Evolutionary conservation across 2,888 invertebrate genomes (phyloP), one percentile per base, ranked within the genome.

Genomic region (Xiphydria camelus): DNA sequence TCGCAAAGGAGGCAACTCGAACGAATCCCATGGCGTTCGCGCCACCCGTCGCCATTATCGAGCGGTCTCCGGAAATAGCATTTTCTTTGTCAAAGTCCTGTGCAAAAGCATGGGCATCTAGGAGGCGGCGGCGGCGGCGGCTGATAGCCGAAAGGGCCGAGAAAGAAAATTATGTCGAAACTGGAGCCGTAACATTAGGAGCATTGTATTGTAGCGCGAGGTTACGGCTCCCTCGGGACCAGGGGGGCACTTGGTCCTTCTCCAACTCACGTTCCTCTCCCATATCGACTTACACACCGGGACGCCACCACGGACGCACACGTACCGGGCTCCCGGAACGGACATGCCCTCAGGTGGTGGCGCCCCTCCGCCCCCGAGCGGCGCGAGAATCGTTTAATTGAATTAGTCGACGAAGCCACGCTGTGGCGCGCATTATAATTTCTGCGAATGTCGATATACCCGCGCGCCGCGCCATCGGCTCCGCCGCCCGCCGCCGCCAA

Each of bases 171-270:
- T 70, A 73, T 70, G 68, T 70, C 63, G 71, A 71, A 72, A 74
- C 71, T 60, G 67, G 68, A 73, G 68, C 61, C 62, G 68, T 74
- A 74, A 75, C 73, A 75, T 74, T 75, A 75, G 74, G 68, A 71
- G 73, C 70, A 62, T 74, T 75, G 73, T 71, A 68, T 68, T 67
- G 74, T 72, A 72, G 64, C 62, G 61, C 61, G 56, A 57, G 60
- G 60, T 63, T 70, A 73, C 63, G 68, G 46, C 67, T 64, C 74
- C 62, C 74, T 36, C 14, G 72, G 66, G 74, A 67, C 42, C 46
- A n/a, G 22, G 47, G 50, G 50, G 47, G 45, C 41, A 47, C 45
- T 51, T 61, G 59, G 57, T 61, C 58, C 55, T 59, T 59, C 56
- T 67, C 62, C 58, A 57, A 55, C 64, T 62, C 56, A 57, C 61